Evolutionary conservation across 2,113 vertebrate species (phyloP).

Genomic region (Sardina pilchardus): DNA sequence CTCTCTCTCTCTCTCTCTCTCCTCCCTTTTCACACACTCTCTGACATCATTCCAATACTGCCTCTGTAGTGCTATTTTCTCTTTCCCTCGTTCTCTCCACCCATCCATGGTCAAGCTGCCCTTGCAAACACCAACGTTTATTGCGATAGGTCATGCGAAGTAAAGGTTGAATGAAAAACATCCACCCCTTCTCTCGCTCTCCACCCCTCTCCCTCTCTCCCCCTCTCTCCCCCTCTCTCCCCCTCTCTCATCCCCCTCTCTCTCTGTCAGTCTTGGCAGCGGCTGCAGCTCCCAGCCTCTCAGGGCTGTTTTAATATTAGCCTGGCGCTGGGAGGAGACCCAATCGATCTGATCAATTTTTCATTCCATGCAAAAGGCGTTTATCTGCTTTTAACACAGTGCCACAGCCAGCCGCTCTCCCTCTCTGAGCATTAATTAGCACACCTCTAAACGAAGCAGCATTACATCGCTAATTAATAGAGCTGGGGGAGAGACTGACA

Average conservation of each 20-base stretch:
- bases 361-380: constrained; percentile 81
- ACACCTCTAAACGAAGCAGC: constrained; percentile 83
- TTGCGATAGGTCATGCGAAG: neutral
- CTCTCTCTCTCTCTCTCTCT: neutral
- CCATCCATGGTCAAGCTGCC: neutral
- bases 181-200: neutral
- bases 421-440: constrained; percentile 82
- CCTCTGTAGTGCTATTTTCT: constrained; percentile 2
- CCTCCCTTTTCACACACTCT: neutral
- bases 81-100: neutral
- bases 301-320: constrained; percentile 55
- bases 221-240: neutral
- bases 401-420: constrained; percentile 74
- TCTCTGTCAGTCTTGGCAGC: neutral
- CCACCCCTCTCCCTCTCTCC: neutral
- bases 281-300: neutral
- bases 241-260: neutral
- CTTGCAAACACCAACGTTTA: neutral
- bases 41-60: constrained; percentile 6
- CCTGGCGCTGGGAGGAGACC: constrained; percentile 51
- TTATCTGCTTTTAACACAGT: constrained; percentile 84
- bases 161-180: constrained; percentile 11
- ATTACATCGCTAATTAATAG: constrained; percentile 84
- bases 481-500: constrained; percentile 47
- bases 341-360: constrained; percentile 81